phyloP scores from a whole-genome alignment of 2,797 vertebrate genomes.

The Phoxinus dragarum region DNA sequence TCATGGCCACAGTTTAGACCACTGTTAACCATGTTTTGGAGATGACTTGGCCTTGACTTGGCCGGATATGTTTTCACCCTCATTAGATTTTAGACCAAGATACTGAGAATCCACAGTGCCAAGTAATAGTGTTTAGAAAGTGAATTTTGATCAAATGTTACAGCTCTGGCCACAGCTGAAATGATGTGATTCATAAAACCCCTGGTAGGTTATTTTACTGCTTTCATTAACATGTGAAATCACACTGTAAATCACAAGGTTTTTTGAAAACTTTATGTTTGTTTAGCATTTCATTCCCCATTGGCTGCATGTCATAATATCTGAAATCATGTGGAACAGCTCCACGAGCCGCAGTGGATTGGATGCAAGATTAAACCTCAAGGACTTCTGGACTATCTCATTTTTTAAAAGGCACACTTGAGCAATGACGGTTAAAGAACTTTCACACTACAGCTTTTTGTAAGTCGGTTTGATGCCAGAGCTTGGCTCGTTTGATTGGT shows the following conservation, averaged over 20 bases:
- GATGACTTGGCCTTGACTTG: constrained; percentile 33
- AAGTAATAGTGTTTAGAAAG: constrained; percentile 46
- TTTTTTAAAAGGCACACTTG: constrained; percentile 36
- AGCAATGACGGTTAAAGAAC: background rate
- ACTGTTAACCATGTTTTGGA: constrained; percentile 35
- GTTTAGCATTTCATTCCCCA: constrained; percentile 44
- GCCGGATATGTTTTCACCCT: constrained; percentile 24
- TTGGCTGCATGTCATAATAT: constrained; percentile 42
- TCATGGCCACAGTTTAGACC: constrained; percentile 35
- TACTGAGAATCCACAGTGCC: constrained; percentile 31
- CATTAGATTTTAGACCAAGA: constrained; percentile 41
- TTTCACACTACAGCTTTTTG: constrained; percentile 24
- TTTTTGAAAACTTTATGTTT: constrained; percentile 36
- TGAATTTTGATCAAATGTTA: constrained; percentile 21
- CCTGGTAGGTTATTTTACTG: constrained; percentile 44
- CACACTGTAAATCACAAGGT: constrained; percentile 49
- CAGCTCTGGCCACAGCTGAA: constrained; percentile 36
- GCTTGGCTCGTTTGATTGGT: background rate
- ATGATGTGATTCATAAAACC: constrained; percentile 52
- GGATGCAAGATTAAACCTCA: constrained; percentile 29
- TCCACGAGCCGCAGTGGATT: constrained; percentile 13
- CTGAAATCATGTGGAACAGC: constrained; percentile 43
- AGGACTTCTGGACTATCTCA: constrained; percentile 36
- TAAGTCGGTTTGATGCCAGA: constrained; percentile 1
- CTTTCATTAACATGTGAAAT: constrained; percentile 53